Conservation (phyloP, 1,140 invertebrate species). For the Rhizoglyphus robini region DNA sequence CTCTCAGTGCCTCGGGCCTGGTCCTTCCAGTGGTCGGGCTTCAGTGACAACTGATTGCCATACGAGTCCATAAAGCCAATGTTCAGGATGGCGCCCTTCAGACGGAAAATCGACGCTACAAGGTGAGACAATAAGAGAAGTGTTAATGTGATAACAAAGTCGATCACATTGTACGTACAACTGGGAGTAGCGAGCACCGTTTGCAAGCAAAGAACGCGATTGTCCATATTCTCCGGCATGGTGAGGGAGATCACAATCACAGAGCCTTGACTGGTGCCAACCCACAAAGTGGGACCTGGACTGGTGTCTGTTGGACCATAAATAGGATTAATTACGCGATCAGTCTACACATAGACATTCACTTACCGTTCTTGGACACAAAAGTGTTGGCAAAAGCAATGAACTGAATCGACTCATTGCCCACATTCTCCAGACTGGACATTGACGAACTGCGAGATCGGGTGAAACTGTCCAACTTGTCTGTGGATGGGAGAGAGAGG, state of each 20-base stretch:
- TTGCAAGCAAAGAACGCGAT: conserved; percentile 51
- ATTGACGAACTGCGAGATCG: conserved; percentile 89
- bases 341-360: neutral
- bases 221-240: conserved; percentile 60
- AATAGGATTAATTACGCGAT: neutral
- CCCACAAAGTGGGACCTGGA: conserved; percentile 74
- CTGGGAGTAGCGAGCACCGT: conserved; percentile 77
- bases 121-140: conserved; percentile 16
- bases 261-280: conserved; percentile 86
- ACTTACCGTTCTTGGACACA: conserved; percentile 73
- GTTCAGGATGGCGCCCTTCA: conserved; percentile 80
- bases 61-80: conserved; percentile 91
- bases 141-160: neutral
- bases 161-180: conserved; percentile 31
- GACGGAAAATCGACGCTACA: conserved; percentile 76
- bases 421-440: conserved; percentile 91
- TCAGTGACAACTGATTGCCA: conserved; percentile 66
- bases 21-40: conserved; percentile 72
- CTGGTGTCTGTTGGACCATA: conserved; percentile 48
- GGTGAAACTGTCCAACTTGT: conserved; percentile 91
- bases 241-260: conserved; percentile 78
- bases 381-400: conserved; percentile 90
- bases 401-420: conserved; percentile 86
- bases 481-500: conserved; percentile 31
- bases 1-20: neutral